Conservation (phyloP, 2,797 vertebrate genomes). For the Gymnodraco acuticeps region DNA sequence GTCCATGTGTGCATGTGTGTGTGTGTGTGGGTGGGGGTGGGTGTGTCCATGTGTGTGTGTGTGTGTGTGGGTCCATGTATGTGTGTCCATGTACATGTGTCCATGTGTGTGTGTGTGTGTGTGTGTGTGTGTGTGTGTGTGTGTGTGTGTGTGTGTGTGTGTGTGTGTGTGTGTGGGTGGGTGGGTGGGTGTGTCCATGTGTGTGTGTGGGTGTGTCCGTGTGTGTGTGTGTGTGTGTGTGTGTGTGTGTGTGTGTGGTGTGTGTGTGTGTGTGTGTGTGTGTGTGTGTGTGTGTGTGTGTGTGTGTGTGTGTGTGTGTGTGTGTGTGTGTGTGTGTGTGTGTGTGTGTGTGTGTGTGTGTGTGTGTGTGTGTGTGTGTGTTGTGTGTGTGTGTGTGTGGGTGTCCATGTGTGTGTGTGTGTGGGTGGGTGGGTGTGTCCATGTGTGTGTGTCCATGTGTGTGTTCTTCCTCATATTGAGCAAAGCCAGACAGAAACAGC, state of each 20-base stretch:
- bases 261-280: constrained; percentile 5
- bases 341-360: not conserved
- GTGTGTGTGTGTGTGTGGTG: not conserved
- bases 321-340: constrained; percentile 11
- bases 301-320: constrained; percentile 22
- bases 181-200: not conserved
- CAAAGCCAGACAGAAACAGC: constrained; percentile 7
- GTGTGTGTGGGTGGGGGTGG: constrained; percentile 24
- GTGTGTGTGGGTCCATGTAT: not conserved
- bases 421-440: constrained; percentile 12
- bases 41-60: not conserved
- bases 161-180: constrained; percentile 10
- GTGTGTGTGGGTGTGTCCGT: constrained; percentile 25
- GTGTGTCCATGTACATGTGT: no score
- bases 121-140: constrained; percentile 16
- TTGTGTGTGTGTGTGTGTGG: constrained; percentile 14
- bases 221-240: constrained; percentile 4
- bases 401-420: constrained; percentile 15
- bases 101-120: constrained; percentile 25
- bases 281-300: constrained; percentile 24
- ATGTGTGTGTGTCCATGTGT: constrained; percentile 18
- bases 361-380: constrained; percentile 1
- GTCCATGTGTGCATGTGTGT: constrained; percentile 14
- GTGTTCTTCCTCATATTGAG: constrained; percentile 3
- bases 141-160: constrained; percentile 24